phyloP scores from a whole-genome alignment of 1,140 invertebrate species.

The Helicoverpa zea region DNA sequence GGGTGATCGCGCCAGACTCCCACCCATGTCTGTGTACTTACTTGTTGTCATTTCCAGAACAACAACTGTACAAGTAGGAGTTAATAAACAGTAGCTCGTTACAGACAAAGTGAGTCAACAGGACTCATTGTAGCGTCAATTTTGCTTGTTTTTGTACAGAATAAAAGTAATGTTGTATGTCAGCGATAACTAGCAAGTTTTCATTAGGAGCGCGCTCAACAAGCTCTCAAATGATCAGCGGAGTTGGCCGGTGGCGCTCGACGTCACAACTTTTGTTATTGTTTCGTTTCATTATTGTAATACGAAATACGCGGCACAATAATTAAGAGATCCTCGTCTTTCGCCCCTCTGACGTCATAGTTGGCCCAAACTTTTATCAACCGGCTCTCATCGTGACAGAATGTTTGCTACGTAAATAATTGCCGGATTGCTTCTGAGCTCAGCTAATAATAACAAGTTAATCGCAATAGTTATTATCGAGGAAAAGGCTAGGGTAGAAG shows the following conservation, averaged over 20 bases:
- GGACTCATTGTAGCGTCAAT: constrained; percentile 61
- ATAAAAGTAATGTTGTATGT: constrained; percentile 78
- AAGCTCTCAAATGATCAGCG: constrained; percentile 82
- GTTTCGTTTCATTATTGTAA: constrained; percentile 86
- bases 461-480: constrained; percentile 70
- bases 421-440: constrained; percentile 68
- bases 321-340: constrained; percentile 83
- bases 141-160: constrained; percentile 71
- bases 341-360: constrained; percentile 79
- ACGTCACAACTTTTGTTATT: constrained; percentile 85
- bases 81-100: constrained; percentile 52
- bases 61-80: constrained; percentile 22
- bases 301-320: constrained; percentile 82
- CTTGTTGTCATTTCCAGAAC: constrained; percentile 25
- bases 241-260: constrained; percentile 73
- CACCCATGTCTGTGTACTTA: constrained; percentile 2
- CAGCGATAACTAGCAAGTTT: constrained; percentile 82
- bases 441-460: constrained; percentile 72
- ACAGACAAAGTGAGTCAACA: constrained; percentile 61
- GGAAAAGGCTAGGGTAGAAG: constrained; percentile 62
- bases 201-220: constrained; percentile 79
- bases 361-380: constrained; percentile 80
- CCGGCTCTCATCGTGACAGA: constrained; percentile 71
- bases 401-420: constrained; percentile 78
- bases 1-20: background rate